Conservation (phyloP, 92 coral and sea anemone species). For the Epizoanthus fatuus region DNA sequence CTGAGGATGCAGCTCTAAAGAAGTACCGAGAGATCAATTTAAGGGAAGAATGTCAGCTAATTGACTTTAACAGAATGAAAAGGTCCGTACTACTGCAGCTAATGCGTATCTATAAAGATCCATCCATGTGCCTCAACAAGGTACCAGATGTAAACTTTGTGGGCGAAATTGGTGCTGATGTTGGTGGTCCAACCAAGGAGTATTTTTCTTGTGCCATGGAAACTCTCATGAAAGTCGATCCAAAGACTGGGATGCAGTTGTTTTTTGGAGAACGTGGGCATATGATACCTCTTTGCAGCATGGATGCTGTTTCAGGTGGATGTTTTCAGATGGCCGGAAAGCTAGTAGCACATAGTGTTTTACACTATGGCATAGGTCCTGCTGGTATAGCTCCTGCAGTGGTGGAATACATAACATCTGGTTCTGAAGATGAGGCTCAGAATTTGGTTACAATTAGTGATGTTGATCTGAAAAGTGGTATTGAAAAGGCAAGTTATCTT, state of each 20-base stretch:
- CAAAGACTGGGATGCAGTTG: conserved; percentile 14
- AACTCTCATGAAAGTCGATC: conserved; percentile 9
- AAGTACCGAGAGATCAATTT: neutral
- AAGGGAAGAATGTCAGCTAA: conserved; percentile 4
- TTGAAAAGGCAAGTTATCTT: conserved; percentile 24
- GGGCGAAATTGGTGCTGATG: conserved; percentile 16
- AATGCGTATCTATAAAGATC: conserved; percentile 4
- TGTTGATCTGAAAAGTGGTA: conserved; percentile 26
- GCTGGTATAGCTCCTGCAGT: conserved; percentile 54
- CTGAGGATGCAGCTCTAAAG: neutral
- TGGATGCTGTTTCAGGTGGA: conserved; percentile 51
- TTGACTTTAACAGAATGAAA: conserved; percentile 19
- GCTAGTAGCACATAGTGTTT: conserved; percentile 47
- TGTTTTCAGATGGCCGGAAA: conserved; percentile 56
- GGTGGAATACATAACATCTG: conserved; percentile 46
- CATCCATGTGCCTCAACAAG: neutral
- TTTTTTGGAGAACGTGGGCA: conserved; percentile 46
- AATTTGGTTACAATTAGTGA: conserved; percentile 36
- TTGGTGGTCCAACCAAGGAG: conserved; percentile 18
- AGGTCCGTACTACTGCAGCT: conserved; percentile 6
- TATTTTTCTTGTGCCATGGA: conserved; percentile 16
- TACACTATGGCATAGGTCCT: conserved; percentile 47
- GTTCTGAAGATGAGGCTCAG: conserved; percentile 41
- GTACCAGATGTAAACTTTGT: conserved; percentile 17
- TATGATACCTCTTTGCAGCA: conserved; percentile 37